Evolutionary conservation across 2,888 invertebrate genomes (phyloP), one percentile per base, ranked within the genome.

Genomic region (Prosopocoilus inquinatus): DNA sequence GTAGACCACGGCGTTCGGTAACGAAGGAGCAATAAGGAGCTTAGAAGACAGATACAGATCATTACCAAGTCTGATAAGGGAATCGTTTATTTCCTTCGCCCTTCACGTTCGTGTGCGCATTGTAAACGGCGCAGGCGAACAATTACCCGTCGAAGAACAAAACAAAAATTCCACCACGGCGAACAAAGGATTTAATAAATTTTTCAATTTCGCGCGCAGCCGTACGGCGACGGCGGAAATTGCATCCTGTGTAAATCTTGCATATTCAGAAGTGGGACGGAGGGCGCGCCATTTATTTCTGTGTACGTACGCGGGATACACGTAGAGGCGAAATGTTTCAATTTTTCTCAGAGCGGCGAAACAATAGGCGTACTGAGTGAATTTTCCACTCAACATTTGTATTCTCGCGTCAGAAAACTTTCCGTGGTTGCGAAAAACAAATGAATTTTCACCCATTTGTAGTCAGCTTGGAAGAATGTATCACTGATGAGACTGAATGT

Each of bases 361-460:
- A 33, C 28, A 15, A 12, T 46, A 33, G 32, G 28, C 28, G 20
- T 4, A 46, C 54, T 59, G 58, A 61, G 53, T 61, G 61, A 61
- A 58, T 59, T 61, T 61, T 59, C 56, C 70, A 67, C 70, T 69
- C 64, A 64, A 63, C 70, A 69, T 69, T 70, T 68, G 69, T 68
- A 69, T 68, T 64, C 67, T 49, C 63, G 62, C 65, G 62, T 64
- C 66, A 66, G 63, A 62, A 68, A 70, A 70, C 62, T 68, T 70
- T 69, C 64, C 64, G 67, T 64, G 68, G 70, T 68, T 67, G 67
- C 61, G 55, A 61, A 66, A 70, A 70, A 70, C 68, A 70, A 70
- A 70, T 70, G 69, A 70, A 69, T 69, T 70, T 69, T 64, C 59
- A 50, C 50, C 65, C 66, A 66, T 67, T 68, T 67, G 65, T 68